These are phyloP conservation scores for Heliconius himera DNA, from an alignment of 1,140 invertebrate genomes.

Conservation along the genomic window DNA sequence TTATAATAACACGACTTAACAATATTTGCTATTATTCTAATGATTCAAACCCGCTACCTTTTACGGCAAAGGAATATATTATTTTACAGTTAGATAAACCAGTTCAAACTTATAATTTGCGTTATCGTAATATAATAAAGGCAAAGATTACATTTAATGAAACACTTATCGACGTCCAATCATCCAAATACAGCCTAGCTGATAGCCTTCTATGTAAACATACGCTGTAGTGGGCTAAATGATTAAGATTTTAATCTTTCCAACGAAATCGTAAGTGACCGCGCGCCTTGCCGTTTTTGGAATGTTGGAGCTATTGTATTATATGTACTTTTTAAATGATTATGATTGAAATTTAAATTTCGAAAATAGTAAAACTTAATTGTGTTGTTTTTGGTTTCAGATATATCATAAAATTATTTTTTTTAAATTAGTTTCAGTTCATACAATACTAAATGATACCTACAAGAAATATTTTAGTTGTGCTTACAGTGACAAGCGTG, in stretches of 20 bases:
- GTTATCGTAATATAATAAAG: not conserved
- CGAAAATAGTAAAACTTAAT: not conserved
- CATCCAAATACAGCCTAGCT: slow-evolving; percentile 61
- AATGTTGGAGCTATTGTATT: slow-evolving; percentile 8
- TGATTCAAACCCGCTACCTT: not conserved
- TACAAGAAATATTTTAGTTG: too few species aligned
- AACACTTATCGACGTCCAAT: slow-evolving; percentile 59
- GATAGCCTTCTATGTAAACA: slow-evolving; percentile 67
- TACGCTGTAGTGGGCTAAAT: slow-evolving; percentile 46
- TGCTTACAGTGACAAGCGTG: too few species aligned
- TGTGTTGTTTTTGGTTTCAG: not conserved
- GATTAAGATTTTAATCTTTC: slow-evolving; percentile 65
- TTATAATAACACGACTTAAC: not conserved
- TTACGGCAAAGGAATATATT: not conserved
- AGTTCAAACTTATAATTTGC: not conserved
- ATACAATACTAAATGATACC: too few species aligned
- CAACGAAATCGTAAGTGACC: slow-evolving; percentile 59
- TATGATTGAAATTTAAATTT: not conserved
- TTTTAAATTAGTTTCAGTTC: not conserved
- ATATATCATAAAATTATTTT: not conserved
- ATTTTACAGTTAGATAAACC: slow-evolving; percentile 1
- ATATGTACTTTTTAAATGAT: not conserved
- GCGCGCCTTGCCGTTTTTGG: slow-evolving; percentile 17
- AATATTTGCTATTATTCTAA: not conserved
- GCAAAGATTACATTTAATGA: slow-evolving; percentile 36